Conservation (phyloP, 2,113 vertebrate genomes). For the Mola mola region DNA sequence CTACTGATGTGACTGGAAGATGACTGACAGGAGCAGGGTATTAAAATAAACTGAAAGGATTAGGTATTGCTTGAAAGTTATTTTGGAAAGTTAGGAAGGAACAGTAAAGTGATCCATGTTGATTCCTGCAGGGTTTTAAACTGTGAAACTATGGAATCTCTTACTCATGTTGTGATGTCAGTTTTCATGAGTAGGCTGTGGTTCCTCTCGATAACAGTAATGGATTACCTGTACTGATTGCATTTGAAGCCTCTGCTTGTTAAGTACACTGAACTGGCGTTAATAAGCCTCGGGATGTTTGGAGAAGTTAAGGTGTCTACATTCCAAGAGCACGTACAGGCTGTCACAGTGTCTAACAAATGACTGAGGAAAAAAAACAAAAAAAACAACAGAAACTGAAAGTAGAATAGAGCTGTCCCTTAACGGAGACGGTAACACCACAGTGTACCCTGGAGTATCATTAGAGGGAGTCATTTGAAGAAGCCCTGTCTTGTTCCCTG, state of each 20-base stretch:
- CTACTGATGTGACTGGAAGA: too few relatives aligned
- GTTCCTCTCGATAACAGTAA: neutral
- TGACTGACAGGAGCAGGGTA: slow-evolving; percentile 1
- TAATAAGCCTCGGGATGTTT: neutral
- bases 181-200: slow-evolving; percentile 1
- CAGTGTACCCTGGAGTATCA: slow-evolving; percentile 22
- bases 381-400: slow-evolving; percentile 13
- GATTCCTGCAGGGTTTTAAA: slow-evolving; percentile 9
- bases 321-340: neutral
- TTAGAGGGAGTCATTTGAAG: slow-evolving; percentile 50
- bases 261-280: neutral
- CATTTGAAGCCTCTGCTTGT: neutral
- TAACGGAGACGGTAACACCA: slow-evolving; percentile 34
- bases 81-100: slow-evolving; percentile 20
- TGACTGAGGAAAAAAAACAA: neutral
- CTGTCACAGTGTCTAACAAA: slow-evolving; percentile 3
- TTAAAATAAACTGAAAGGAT: neutral
- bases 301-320: slow-evolving; percentile 1
- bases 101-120: slow-evolving; percentile 15
- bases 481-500: slow-evolving; percentile 34
- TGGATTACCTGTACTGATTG: slow-evolving; percentile 7
- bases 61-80: neutral
- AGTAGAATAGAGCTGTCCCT: slow-evolving; percentile 36
- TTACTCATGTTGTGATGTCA: neutral
- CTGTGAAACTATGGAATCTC: slow-evolving; percentile 3